These are phyloP conservation scores for Iphiclides podalirius DNA, from an alignment of 2,888 invertebrate species.

Conservation along the genomic window DNA sequence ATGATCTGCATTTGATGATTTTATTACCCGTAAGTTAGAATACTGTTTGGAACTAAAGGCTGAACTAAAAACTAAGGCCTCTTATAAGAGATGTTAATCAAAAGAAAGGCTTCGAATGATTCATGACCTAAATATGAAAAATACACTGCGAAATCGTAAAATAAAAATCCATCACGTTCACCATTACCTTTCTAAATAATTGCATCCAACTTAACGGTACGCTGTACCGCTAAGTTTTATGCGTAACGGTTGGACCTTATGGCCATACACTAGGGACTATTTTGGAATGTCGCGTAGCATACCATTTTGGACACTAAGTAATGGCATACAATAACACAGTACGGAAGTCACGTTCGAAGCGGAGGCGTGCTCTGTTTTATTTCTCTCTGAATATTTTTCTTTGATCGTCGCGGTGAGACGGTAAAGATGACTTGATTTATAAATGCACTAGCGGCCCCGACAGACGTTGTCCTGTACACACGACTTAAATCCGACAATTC, in stretches of 20 bases:
- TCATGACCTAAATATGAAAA: background rate
- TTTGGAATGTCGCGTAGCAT: background rate
- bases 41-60: too few relatives aligned
- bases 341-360: slow-evolving; percentile 45
- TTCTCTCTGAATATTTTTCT: slow-evolving; percentile 22
- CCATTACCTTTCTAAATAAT: slow-evolving; percentile 40
- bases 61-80: too few relatives aligned
- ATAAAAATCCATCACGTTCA: slow-evolving; percentile 14
- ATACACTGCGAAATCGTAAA: background rate
- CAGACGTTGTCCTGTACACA: too few relatives aligned
- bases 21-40: too few relatives aligned
- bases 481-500: too few relatives aligned
- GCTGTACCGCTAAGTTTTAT: slow-evolving; percentile 30
- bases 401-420: slow-evolving; percentile 11
- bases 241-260: slow-evolving; percentile 3
- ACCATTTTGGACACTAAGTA: slow-evolving; percentile 1
- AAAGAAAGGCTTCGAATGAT: background rate
- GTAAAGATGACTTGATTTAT: background rate
- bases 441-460: too few relatives aligned
- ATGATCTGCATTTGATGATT: too few relatives aligned
- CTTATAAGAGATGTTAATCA: too few relatives aligned
- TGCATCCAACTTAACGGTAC: slow-evolving; percentile 32
- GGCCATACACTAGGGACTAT: background rate
- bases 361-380: slow-evolving; percentile 29
- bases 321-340: slow-evolving; percentile 27